Conservation (phyloP, 35 echinoderm and acorn worm genomes). For the Diadema setosum region DNA sequence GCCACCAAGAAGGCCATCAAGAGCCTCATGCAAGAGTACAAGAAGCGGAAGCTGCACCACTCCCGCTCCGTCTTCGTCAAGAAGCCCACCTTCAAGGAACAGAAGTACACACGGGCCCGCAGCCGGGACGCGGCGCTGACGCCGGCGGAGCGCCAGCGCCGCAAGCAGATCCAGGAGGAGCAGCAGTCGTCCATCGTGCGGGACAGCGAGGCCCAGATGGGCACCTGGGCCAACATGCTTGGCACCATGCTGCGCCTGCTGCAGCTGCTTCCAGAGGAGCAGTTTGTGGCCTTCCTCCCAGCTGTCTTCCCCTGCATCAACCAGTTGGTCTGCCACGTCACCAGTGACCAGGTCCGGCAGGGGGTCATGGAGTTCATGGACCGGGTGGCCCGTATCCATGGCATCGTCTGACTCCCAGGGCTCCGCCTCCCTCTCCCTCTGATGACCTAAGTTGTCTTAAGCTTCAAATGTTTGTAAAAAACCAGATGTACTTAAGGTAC, state of each 20-base stretch:
- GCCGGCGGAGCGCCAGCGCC: conserved; percentile 63
- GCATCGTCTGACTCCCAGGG: conserved; percentile 47
- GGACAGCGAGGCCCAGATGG: conserved; percentile 79
- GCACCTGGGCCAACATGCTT: conserved; percentile 94
- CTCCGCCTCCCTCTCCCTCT: no score
- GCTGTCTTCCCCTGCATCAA: conserved; percentile 76
- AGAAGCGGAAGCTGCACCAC: conserved; percentile 89
- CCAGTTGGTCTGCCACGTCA: conserved; percentile 91
- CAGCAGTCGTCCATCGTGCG: conserved; percentile 68
- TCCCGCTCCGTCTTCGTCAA: conserved; percentile 93
- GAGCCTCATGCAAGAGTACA: conserved; percentile 99
- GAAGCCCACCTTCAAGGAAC: conserved; percentile 94
- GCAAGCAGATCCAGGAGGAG: conserved; percentile 79
- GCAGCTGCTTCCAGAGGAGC: conserved; percentile 77
- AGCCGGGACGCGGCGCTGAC: conserved; percentile 40
- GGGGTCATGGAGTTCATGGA: conserved; percentile 96
- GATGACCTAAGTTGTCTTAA: no score
- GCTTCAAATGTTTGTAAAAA: no score
- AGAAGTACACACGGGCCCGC: conserved; percentile 68
- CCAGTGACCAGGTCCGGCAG: conserved; percentile 55
- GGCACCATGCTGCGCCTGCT: conserved; percentile 80
- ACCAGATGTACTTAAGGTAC: no score
- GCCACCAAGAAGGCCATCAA: conserved; percentile 97
- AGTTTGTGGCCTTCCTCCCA: conserved; percentile 77
- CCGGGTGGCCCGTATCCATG: conserved; percentile 74